Percentiles rank a stretch among this genome's conserved stretches.
Conservation (phyloP, 2,797 vertebrate genomes). For the Clarias laeviceps region DNA sequence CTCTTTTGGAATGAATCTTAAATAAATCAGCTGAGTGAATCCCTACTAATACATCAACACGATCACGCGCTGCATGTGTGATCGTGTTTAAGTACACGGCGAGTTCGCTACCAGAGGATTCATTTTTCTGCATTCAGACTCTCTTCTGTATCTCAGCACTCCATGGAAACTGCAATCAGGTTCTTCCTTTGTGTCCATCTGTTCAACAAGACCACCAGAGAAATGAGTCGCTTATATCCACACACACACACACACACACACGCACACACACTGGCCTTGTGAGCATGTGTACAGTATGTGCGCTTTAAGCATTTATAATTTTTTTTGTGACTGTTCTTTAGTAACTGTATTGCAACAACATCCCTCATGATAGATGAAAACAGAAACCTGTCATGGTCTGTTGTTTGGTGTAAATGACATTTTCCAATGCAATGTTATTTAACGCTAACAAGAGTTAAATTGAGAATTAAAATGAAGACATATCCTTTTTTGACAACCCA, state of each 20-base stretch:
- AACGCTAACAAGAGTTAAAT: neutral
- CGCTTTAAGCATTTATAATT: too few relatives aligned
- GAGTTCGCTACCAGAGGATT: slow-evolving; percentile 52
- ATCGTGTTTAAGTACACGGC: neutral
- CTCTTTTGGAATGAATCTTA: neutral
- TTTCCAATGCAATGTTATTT: neutral
- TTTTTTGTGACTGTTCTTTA: too few relatives aligned
- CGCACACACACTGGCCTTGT: too few relatives aligned
- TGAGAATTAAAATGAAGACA: too few relatives aligned
- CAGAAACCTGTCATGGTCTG: neutral
- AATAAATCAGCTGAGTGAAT: neutral
- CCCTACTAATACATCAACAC: neutral
- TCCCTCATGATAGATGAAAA: neutral
- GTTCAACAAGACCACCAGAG: slow-evolving; percentile 33
- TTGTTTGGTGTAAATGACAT: neutral
- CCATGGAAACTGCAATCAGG: slow-evolving; percentile 61
- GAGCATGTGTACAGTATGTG: too few relatives aligned
- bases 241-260: too few relatives aligned
- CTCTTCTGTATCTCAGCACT: slow-evolving; percentile 67
- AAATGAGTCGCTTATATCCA: neutral
- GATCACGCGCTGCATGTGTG: neutral
- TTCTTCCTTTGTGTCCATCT: slow-evolving; percentile 26
- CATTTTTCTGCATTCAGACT: slow-evolving; percentile 59
- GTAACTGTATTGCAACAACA: too few relatives aligned
- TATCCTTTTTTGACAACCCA: too few relatives aligned